Evolutionary conservation across 2,888 invertebrate genomes (phyloP).

Genomic region (Pegoplata infirma): DNA sequence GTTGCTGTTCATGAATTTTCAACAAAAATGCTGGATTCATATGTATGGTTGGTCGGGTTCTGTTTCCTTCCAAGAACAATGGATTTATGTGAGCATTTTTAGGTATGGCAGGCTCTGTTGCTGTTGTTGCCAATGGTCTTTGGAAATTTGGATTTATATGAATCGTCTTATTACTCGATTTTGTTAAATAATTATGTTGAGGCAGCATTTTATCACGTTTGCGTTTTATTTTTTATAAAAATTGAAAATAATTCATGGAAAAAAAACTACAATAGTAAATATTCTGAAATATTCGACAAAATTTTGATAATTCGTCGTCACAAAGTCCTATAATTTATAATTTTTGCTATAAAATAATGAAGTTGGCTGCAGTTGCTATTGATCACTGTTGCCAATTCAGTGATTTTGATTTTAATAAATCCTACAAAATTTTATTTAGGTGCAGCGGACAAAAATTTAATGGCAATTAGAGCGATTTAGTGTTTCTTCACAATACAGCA

Average conservation of each 20-base stretch:
- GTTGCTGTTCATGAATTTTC: constrained; percentile 51
- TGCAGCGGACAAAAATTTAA: no score
- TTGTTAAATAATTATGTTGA: constrained; percentile 64
- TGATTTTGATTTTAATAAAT: no score
- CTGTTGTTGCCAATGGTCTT: constrained; percentile 46
- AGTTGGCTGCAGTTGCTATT: constrained; percentile 33
- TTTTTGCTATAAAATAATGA: background rate
- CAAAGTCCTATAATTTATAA: no score
- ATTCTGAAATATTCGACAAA: no score
- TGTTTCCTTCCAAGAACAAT: constrained; percentile 62
- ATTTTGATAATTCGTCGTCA: no score
- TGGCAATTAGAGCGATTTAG: no score
- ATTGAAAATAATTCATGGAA: background rate
- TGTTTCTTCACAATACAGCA: no score
- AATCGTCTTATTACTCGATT: constrained; percentile 68
- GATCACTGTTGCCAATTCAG: background rate
- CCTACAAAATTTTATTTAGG: no score
- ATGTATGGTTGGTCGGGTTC: constrained; percentile 69
- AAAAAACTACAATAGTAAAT: no score
- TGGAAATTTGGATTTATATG: constrained; percentile 77
- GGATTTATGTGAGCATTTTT: constrained; percentile 68
- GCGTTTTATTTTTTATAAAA: no score
- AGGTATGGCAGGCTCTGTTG: constrained; percentile 9
- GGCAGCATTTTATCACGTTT: constrained; percentile 76
- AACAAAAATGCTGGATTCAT: constrained; percentile 76